Percentiles rank a stretch among this genome's conserved stretches.
phyloP scores from a whole-genome alignment of 2,888 invertebrate genomes.

The Dryadula phaetusa region DNA sequence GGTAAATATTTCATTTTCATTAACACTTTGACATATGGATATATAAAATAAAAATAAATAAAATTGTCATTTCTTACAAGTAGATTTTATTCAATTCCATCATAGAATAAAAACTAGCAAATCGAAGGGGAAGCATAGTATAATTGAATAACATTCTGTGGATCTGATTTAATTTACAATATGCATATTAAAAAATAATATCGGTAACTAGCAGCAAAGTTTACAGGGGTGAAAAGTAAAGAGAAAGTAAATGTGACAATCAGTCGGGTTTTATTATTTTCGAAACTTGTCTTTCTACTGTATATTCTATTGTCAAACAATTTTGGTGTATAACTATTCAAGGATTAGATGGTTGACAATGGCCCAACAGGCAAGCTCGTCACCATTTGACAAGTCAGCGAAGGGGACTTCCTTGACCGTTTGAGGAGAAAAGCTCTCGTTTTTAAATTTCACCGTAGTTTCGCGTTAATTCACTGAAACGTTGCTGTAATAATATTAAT shows the following conservation, averaged over 20 bases:
- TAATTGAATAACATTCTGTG: slow-evolving; percentile 62
- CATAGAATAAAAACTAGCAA: not conserved
- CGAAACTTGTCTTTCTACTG: slow-evolving; percentile 73
- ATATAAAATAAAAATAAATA: too few species aligned
- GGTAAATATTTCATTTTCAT: too few species aligned
- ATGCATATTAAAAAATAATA: slow-evolving; percentile 56
- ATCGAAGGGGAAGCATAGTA: slow-evolving; percentile 50
- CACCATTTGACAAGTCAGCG: slow-evolving; percentile 65
- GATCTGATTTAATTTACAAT: slow-evolving; percentile 57
- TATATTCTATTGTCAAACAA: slow-evolving; percentile 60
- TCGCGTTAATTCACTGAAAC: slow-evolving; percentile 4
- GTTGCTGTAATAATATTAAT: not conserved
- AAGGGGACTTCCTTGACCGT: slow-evolving; percentile 61
- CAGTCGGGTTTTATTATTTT: slow-evolving; percentile 67
- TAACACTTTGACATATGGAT: too few species aligned
- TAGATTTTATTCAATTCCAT: not conserved
- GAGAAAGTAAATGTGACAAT: slow-evolving; percentile 72
- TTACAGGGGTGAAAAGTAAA: slow-evolving; percentile 56
- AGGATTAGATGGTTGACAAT: slow-evolving; percentile 72
- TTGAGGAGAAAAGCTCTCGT: slow-evolving; percentile 51
- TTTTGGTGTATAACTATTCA: slow-evolving; percentile 73
- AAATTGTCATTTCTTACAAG: slow-evolving; percentile 1
- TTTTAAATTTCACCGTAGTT: slow-evolving; percentile 34
- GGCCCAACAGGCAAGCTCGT: slow-evolving; percentile 62
- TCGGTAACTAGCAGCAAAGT: slow-evolving; percentile 55